Evolutionary conservation across 2,888 invertebrate genomes (phyloP).

Genomic region (Apotomis turbidana): DNA sequence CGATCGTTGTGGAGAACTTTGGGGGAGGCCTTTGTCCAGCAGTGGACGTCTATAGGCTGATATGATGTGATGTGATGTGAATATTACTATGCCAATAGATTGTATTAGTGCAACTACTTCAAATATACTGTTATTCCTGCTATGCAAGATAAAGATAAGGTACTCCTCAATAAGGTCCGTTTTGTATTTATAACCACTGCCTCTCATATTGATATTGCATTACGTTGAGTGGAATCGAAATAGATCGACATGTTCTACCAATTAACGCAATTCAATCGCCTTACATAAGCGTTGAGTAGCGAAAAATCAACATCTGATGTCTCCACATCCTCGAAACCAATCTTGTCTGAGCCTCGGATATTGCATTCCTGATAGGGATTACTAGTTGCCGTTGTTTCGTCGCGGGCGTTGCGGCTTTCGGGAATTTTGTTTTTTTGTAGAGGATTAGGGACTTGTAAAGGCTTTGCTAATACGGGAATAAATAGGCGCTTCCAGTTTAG

Average conservation of each 20-base stretch:
- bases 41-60: too few relatives aligned
- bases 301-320: conserved; percentile 32
- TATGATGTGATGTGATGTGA: too few relatives aligned
- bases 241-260: conserved; percentile 2
- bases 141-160: neutral
- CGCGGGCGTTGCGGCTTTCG: conserved; percentile 19
- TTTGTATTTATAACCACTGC: neutral
- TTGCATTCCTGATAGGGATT: conserved; percentile 31
- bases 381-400: conserved; percentile 23
- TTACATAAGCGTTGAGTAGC: conserved; percentile 25
- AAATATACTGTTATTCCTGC: too few relatives aligned
- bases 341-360: conserved; percentile 24
- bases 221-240: neutral
- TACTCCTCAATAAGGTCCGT: neutral
- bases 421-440: conserved; percentile 7
- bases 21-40: too few relatives aligned
- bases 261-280: conserved; percentile 22
- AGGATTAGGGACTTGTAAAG: neutral
- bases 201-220: neutral
- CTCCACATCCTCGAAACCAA: conserved; percentile 19
- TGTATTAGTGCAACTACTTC: too few relatives aligned
- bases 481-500: neutral
- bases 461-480: neutral
- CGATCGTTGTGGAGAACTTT: too few relatives aligned
- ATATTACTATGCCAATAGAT: too few relatives aligned